Evolutionary conservation across 2,888 invertebrate genomes (phyloP), one percentile per base, ranked within the genome.

Genomic region (Troglohyphantes excavatus): DNA sequence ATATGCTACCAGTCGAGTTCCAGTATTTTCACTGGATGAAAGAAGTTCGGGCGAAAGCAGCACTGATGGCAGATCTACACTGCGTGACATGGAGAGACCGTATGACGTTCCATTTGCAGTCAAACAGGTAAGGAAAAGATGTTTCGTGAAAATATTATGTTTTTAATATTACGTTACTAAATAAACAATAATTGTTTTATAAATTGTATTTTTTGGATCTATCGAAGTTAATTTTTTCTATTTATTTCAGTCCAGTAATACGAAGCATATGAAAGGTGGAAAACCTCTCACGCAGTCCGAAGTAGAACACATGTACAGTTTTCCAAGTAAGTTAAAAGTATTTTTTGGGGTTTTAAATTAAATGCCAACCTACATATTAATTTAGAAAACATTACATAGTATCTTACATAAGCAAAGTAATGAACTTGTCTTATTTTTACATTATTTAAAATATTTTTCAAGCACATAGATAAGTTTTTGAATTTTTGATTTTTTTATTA

Each of bases 51-150:
- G 89, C 0, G 89, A 89, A 27, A 89, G 91, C 33, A 91, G 91
- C 53, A 91, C 70, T 23, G 91, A 91, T 33, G 90, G 90, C n/a
- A 46, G 87, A 46, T 86, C 90, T 21, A 81, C 85, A 23, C 63
- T 87, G 17, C 83, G 76, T 13, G 90, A 83, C n/a, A 75, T 73
- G 46, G 89, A 91, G 9, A 84, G 91, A 26, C 81, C 89, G 13
- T 91, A 91, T 26, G 91, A 91, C 59, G 91, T 91, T 2, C 91
- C 91, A 26, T 91, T 91, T 70, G 91, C 91, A 19, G 85, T 89
- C 7, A 91, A 85, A 67, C 91, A 91, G 82, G 91, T 91, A 84
- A n/a, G n/a, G n/a, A n/a, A n/a, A n/a, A n/a, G n/a, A n/a, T n/a
- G n/a, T n/a, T n/a, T n/a, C n/a, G n/a, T n/a, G n/a, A n/a, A n/a